These are phyloP conservation scores for Coracias cyanogaster DNA, from an alignment of 2,797 vertebrate species.

Conservation along the genomic window DNA sequence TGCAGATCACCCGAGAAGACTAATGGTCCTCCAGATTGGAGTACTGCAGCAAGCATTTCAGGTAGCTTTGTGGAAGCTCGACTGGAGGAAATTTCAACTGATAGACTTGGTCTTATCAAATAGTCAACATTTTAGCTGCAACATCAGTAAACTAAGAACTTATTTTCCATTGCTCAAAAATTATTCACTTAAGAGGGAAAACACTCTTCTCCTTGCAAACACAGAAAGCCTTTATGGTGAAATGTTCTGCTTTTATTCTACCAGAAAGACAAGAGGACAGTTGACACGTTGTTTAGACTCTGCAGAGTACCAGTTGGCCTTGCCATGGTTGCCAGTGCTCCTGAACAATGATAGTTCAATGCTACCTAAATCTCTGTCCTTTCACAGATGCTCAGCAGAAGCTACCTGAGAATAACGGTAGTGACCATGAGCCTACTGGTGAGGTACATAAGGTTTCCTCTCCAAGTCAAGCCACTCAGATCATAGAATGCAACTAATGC, in stretches of 20 bases:
- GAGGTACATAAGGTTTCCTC: neutral
- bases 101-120: neutral
- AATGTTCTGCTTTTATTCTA: neutral
- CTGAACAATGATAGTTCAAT: neutral
- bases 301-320: neutral
- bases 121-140: neutral
- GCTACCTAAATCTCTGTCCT: neutral
- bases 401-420: neutral
- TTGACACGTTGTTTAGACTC: rapidly evolving
- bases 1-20: neutral
- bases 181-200: neutral
- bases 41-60: neutral
- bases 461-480: neutral
- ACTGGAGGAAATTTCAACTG: neutral
- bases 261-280: neutral
- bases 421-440: neutral
- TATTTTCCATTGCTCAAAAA: neutral
- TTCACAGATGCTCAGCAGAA: neutral
- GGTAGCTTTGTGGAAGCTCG: neutral
- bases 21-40: neutral
- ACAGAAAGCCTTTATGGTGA: neutral
- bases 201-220: neutral
- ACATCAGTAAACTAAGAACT: neutral
- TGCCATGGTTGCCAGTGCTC: neutral
- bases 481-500: neutral